Evolutionary conservation across 1,140 invertebrate species (phyloP), one percentile per base, ranked within the genome.

Genomic region (Zaprionus lachaisei): DNA sequence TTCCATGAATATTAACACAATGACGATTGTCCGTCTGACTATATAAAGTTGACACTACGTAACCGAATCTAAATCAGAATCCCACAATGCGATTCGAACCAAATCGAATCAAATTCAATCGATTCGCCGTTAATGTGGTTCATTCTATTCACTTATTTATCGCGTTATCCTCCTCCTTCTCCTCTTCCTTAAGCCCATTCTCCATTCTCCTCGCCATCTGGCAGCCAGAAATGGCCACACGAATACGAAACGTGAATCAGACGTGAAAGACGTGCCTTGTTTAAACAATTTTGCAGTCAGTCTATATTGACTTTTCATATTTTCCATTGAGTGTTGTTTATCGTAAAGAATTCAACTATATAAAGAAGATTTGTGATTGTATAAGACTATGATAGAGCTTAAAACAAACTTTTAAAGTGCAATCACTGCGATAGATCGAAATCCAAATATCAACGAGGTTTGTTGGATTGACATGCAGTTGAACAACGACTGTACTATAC

Each of bases 251-350:
- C 44, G 15, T 68, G 47, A 51, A 51, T 51, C 47, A 68, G 54
- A 37, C 26, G 58, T 28, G 44, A 47, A 69, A 38, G 38, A 74
- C 72, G 72, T 74, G 72, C 12, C 3, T 58, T 37, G 56, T 58
- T 34, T 58, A 58, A 58, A 58, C 56, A 58, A 58, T 58, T 58
- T 57, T 31, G 12, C 28, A 57, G 12, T 34, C 2, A 34, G 28
- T 57, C 11, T 28, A 34, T 57, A 57, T 47, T 47, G 41, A 47
- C n/a, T 47, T 47, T 47, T 47, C 41, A 47, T 47, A 47, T 47
- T n/a, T 44, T 44, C 41, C 41, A n/a, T 9, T 5, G 6, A 17
- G 7, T 47, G 2, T 47, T 47, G 41, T 47, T 47, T 47, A 47
- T 47, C n/a, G n/a, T n/a, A 47, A 47, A 47, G 9, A 9, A 2